Conservation (phyloP, 2,888 invertebrate species). For the Hydrotaea diabolus region DNA sequence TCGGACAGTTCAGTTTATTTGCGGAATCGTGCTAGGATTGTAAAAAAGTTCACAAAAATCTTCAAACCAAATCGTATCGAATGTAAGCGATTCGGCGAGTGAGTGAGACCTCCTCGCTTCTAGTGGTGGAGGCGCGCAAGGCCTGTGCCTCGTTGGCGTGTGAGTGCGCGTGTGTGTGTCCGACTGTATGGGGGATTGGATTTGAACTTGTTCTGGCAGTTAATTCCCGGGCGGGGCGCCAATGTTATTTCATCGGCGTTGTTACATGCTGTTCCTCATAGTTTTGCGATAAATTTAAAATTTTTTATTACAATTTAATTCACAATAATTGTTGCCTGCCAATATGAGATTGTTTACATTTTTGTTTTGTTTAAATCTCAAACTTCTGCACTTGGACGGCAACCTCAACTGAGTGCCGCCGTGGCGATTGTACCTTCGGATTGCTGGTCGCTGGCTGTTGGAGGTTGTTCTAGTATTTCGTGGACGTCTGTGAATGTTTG, state of each 20-base stretch:
- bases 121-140: background rate
- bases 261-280: slow-evolving; percentile 65
- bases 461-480: slow-evolving; percentile 22
- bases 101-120: background rate
- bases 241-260: slow-evolving; percentile 64
- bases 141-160: background rate
- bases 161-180: background rate
- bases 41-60: slow-evolving; percentile 42
- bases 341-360: slow-evolving; percentile 62
- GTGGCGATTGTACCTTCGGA: background rate
- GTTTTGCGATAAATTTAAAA: slow-evolving; percentile 72
- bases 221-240: slow-evolving; percentile 67
- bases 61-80: background rate
- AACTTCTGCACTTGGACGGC: background rate
- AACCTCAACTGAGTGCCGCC: too few relatives aligned
- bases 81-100: background rate
- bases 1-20: slow-evolving; percentile 14
- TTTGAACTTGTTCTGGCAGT: slow-evolving; percentile 60
- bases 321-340: slow-evolving; percentile 74
- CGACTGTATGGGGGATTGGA: slow-evolving; percentile 38
- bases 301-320: slow-evolving; percentile 77
- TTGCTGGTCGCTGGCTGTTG: background rate
- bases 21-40: slow-evolving; percentile 64
- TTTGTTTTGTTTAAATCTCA: slow-evolving; percentile 34
- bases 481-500: slow-evolving; percentile 18